phyloP scores from a whole-genome alignment of 2,113 vertebrate species.

The Cephalophus harveyi region DNA sequence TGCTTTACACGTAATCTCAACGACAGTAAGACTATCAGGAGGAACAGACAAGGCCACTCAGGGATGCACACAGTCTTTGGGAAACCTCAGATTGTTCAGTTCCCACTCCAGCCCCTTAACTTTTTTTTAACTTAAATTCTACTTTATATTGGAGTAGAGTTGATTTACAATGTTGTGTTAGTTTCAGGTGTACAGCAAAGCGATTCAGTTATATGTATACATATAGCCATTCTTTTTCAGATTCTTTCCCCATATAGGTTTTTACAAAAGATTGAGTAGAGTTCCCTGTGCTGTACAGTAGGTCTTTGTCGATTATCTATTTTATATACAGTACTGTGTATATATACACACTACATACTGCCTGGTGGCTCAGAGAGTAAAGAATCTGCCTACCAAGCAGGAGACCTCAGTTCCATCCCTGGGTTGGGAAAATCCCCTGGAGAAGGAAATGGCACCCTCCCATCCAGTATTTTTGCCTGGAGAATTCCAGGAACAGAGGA shows the following conservation, averaged over 20 bases:
- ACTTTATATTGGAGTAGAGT: background rate
- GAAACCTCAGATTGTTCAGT: no score
- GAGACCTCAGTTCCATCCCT: background rate
- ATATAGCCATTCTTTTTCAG: background rate
- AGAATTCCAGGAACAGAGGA: background rate
- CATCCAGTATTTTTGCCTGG: background rate
- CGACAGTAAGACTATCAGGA: accelerated
- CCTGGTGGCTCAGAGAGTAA: background rate
- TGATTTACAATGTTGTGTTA: background rate
- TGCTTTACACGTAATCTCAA: background rate
- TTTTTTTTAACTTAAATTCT: background rate
- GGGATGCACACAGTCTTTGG: accelerated
- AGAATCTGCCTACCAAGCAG: background rate
- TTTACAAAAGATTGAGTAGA: background rate
- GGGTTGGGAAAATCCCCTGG: background rate
- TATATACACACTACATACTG: background rate
- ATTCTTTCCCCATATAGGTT: background rate
- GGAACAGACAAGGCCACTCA: accelerated
- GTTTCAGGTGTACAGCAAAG: background rate
- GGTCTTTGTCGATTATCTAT: background rate
- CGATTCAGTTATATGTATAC: background rate
- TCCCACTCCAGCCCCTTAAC: background rate
- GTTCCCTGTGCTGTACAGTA: background rate
- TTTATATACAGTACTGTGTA: background rate
- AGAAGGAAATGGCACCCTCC: background rate